Conservation (phyloP, 2,113 vertebrate genomes). For the Phalacrocorax pelagicus region DNA sequence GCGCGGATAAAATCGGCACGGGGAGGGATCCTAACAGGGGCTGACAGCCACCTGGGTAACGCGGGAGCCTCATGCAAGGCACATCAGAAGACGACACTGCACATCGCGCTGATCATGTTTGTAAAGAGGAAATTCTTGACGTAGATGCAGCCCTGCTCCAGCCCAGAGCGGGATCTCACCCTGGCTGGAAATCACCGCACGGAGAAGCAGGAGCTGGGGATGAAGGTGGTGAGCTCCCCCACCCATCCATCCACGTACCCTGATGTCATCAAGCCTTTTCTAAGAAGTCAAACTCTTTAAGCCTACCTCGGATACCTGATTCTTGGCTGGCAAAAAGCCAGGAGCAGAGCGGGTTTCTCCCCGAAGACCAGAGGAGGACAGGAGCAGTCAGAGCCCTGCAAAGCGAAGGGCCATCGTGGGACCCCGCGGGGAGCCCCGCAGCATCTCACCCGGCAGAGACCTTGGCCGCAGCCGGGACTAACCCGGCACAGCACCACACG, state of each 20-base stretch:
- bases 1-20: accelerated
- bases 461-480: not conserved
- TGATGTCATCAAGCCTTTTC: not conserved
- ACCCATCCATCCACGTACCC: not conserved
- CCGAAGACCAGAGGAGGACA: not conserved
- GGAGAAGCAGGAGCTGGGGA: not conserved
- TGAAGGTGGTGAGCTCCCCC: not conserved
- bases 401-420: not conserved
- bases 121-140: not conserved
- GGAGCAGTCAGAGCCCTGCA: not conserved
- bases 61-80: not conserved
- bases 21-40: not conserved
- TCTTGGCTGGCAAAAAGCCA: no score
- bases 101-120: not conserved
- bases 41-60: not conserved
- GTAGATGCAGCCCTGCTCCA: not conserved
- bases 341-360: not conserved
- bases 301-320: not conserved
- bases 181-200: not conserved
- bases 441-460: accelerated
- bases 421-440: not conserved
- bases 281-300: not conserved
- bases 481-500: not conserved
- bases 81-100: not conserved
- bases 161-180: not conserved